Conservation (phyloP, 2,888 invertebrate genomes). For the Scelioninae gen. 1 region DNA sequence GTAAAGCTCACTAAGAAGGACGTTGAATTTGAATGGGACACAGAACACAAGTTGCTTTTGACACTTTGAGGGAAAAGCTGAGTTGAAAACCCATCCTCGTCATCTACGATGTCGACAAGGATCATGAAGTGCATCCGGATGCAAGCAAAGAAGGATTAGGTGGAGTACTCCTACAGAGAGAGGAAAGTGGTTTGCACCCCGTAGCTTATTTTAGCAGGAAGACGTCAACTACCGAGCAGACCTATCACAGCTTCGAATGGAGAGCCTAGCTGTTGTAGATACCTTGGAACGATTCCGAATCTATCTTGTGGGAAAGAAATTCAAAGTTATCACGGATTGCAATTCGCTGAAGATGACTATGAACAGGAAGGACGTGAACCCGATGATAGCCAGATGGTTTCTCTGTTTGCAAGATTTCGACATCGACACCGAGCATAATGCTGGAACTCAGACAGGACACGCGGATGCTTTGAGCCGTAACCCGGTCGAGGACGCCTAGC, state of each 20-base stretch:
- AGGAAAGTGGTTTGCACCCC: conserved; percentile 11
- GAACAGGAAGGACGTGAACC: conserved; percentile 35
- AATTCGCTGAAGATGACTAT: conserved; percentile 28
- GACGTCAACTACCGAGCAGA: conserved; percentile 71
- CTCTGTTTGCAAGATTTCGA: conserved; percentile 40
- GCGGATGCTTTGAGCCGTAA: conserved; percentile 17
- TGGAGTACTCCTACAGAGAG: conserved; percentile 21
- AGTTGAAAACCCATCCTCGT: conserved; percentile 5
- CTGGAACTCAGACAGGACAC: conserved; percentile 25
- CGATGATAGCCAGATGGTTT: conserved; percentile 42
- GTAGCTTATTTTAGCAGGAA: conserved; percentile 9
- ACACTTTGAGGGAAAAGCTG: conserved; percentile 7
- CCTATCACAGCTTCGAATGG: conserved; percentile 79
- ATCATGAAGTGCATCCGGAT: conserved; percentile 34
- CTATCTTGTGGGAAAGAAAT: conserved; percentile 72
- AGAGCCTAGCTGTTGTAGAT: conserved; percentile 79
- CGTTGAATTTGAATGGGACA: conserved; percentile 2
- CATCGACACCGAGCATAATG: conserved; percentile 14
- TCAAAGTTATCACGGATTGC: conserved; percentile 34
- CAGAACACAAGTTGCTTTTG: background rate
- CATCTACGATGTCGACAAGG: conserved; percentile 2
- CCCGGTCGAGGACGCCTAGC: too few relatives aligned
- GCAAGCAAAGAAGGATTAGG: conserved; percentile 7
- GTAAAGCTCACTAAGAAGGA: background rate
- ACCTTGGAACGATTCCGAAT: conserved; percentile 75